Evolutionary conservation across 2,888 invertebrate genomes (phyloP), one percentile per base, ranked within the genome.

Genomic region (Capitulum mitella): DNA sequence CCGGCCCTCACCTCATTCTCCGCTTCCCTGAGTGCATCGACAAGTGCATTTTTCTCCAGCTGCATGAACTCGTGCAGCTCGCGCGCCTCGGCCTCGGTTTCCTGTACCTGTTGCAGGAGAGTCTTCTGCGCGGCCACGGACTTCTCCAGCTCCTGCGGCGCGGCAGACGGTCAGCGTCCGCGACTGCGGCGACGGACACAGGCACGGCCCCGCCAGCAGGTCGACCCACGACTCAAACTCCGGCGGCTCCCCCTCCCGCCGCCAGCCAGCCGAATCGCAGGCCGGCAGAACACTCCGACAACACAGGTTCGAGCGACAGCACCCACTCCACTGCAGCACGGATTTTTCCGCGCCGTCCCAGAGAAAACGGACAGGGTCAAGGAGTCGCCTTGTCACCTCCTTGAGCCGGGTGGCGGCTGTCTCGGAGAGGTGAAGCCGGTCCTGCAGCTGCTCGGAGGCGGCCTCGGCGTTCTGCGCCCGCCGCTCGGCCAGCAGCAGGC

Each of bases 1-100:
- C 16, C 43, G 61, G 46, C 54, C 85, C 85, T 78, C 90, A 70
- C 88, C 85, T 92, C 92, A 0, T 86, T 85, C 86, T 95, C 95
- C 2, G 92, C 88, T 82, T 95, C 95, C 64, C 90, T 90, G 74
- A 95, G 87, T 0, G 93, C 91, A 84, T 94, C 94, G 37, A 90
- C 89, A 82, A 95, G 88, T 16, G 93, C 91, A 10, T 90, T 89
- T 83, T 94, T 94, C 86, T 95, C 95, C 19, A 92, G 92, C 83
- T 93, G 93, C 81, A 95, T 88, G 85, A 95, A 95, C 84, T 95
- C 94, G 84, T 94, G 93, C 87, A 95, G 88, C 86, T 95, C 95
- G 3, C 89, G 88, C 46, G 93, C 91, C 85, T 95, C 95, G 34
- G 89, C 89, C 85, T 95, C 94, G 40, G 92, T 88, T 83, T 93